phyloP scores from a whole-genome alignment of 2,888 invertebrate genomes.

The Melinaea menophilus region DNA sequence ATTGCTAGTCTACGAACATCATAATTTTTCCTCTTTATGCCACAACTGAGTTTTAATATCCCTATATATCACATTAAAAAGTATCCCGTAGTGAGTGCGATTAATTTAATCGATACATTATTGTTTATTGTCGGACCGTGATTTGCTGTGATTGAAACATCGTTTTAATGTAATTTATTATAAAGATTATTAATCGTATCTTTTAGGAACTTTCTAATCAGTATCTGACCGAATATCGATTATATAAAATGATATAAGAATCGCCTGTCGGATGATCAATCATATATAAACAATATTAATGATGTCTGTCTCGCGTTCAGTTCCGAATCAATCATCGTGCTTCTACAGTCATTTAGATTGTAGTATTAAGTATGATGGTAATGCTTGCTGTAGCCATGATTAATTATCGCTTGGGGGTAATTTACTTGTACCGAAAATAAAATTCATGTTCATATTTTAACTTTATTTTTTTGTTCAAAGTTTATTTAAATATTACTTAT shows the following conservation, averaged over 20 bases:
- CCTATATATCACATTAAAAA: slow-evolving; percentile 60
- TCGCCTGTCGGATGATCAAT: slow-evolving; percentile 53
- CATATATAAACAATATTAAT: slow-evolving; percentile 65
- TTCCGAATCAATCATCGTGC: slow-evolving; percentile 58
- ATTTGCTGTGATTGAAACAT: slow-evolving; percentile 30
- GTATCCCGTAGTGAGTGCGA: slow-evolving; percentile 57
- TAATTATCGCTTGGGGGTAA: slow-evolving; percentile 27
- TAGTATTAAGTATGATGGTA: slow-evolving; percentile 34
- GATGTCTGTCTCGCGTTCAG: slow-evolving; percentile 54
- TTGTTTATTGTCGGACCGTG: slow-evolving; percentile 46
- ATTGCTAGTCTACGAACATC: slow-evolving; percentile 57
- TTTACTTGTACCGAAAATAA: slow-evolving; percentile 15
- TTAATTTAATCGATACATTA: slow-evolving; percentile 62
- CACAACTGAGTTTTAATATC: slow-evolving; percentile 61
- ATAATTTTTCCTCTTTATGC: slow-evolving; percentile 65
- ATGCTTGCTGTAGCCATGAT: slow-evolving; percentile 34
- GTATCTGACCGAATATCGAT: slow-evolving; percentile 44
- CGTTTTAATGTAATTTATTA: slow-evolving; percentile 28
- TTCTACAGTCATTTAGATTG: slow-evolving; percentile 39
- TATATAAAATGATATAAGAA: slow-evolving; percentile 46
- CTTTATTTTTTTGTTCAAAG: neutral
- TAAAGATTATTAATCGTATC: slow-evolving; percentile 31
- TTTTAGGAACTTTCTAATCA: slow-evolving; percentile 37
- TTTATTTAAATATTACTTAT: neutral
- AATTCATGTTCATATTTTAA: slow-evolving; percentile 13